A percentile compares a stretch with the other conserved stretches of the same genome.
Conservation (phyloP, 2,888 invertebrate genomes). For the Zele albiditarsus region DNA sequence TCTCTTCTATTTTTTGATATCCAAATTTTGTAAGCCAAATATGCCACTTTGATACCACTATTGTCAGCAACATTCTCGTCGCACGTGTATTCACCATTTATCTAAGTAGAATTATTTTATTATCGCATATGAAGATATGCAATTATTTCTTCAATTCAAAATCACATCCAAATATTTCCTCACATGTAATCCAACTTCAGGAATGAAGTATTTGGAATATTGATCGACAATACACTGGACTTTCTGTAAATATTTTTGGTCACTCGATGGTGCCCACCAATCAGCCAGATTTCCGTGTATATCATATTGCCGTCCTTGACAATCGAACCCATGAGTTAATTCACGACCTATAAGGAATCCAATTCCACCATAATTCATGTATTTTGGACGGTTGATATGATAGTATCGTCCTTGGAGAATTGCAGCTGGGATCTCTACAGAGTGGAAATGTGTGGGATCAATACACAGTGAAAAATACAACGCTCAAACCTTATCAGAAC, state of each 20-base stretch:
- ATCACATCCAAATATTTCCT: constrained; percentile 59
- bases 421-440: constrained; percentile 92
- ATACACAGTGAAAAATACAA: constrained; percentile 73
- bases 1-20: constrained; percentile 80
- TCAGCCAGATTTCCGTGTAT: constrained; percentile 91
- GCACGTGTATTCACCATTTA: constrained; percentile 85
- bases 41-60: constrained; percentile 93
- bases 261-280: constrained; percentile 93
- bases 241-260: constrained; percentile 86
- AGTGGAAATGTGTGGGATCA: constrained; percentile 80
- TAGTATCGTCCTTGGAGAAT: constrained; percentile 95
- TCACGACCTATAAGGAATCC: constrained; percentile 94
- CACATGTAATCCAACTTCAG: constrained; percentile 84
- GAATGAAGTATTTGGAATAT: constrained; percentile 91
- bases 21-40: constrained; percentile 88
- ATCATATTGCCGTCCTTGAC: constrained; percentile 92
- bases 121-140: too few relatives aligned
- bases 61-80: constrained; percentile 97
- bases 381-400: constrained; percentile 88
- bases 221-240: constrained; percentile 95
- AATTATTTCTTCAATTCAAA: too few relatives aligned
- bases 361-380: constrained; percentile 94
- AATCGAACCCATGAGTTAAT: constrained; percentile 93
- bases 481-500: neutral
- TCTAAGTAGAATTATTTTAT: neutral